Evolutionary conservation across 1,140 invertebrate genomes (phyloP), one percentile per base, ranked within the genome.

Genomic region (Uloborus diversus): DNA sequence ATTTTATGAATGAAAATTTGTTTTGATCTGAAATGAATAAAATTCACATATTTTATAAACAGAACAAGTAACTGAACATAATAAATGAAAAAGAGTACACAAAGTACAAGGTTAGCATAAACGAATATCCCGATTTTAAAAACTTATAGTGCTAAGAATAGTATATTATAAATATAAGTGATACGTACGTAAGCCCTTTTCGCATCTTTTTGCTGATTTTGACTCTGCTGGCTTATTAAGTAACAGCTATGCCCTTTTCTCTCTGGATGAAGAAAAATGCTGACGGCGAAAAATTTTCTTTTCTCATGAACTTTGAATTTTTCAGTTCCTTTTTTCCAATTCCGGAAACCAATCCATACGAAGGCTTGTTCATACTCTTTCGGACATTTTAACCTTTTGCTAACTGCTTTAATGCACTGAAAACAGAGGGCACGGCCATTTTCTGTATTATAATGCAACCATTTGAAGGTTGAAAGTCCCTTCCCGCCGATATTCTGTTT

Each of bases 391-490:
- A 35, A 30, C 33, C 28, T 5, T 64, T 64, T 64, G 32, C 27
- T 64, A 32, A 64, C 61, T 1, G 61, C 61, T 3, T 1, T 14
- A 11, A 32, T 1, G 2, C 28, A 7, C 27, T 64, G 61, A 23
- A 17, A 32, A 33, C 32, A 64, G 7, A 64, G 32, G 3, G 30
- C 61, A 32, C 30, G 33, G 30, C 33, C n/a, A n/a, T n/a, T n/a
- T n/a, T 64, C 61, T 64, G 27, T 64, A 20, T 30, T 1, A 64
- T 64, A 64, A 25, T 64, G 61, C 1, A 64, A 3, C 61, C 32
- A 64, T 64, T 64, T 64, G 33, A 64, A 64, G 30, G 61, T 17
- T 2, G 28, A 64, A 64, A 64, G 33, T 30, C 61, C n/a, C n/a
- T n/a, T n/a, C n/a, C n/a, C n/a, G n/a, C n/a, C n/a, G n/a, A n/a